These are phyloP conservation scores for Epirrita christyi DNA, from an alignment of 2,888 invertebrate genomes.

Conservation along the genomic window DNA sequence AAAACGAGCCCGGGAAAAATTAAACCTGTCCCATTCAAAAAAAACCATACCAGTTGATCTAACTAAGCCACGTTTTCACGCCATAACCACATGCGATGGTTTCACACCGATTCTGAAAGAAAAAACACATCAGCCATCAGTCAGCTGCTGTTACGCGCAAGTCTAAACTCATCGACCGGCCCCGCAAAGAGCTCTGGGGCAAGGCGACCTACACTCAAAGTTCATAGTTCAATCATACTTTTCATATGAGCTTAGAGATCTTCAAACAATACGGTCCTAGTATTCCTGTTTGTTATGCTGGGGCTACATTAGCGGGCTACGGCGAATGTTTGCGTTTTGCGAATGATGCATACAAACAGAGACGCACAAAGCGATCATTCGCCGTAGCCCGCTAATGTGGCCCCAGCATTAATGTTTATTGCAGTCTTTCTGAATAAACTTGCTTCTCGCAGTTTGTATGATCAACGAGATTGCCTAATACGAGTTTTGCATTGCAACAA, in stretches of 20 bases:
- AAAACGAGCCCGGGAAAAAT: not conserved
- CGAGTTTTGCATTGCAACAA: no score
- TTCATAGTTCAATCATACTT: conserved; percentile 28
- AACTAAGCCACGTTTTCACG: not conserved
- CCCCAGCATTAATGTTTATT: no score
- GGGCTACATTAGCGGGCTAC: no score
- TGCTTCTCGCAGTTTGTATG: not conserved
- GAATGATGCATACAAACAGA: no score
- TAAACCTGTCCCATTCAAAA: not conserved
- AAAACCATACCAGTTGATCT: conserved; percentile 7
- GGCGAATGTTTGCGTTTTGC: no score
- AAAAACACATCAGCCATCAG: conserved; percentile 19
- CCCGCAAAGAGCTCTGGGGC: conserved; percentile 19
- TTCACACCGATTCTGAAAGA: conserved; percentile 2
- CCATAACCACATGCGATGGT: conserved; percentile 1
- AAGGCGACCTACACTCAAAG: conserved; percentile 25
- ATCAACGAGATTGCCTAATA: no score
- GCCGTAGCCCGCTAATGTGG: no score
- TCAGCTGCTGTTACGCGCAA: conserved; percentile 27
- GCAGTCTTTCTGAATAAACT: not conserved
- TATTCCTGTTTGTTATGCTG: no score
- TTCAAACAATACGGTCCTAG: not conserved
- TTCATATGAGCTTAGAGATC: conserved; percentile 4
- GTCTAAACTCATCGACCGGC: conserved; percentile 31
- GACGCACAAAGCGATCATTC: no score